Evolutionary conservation across 2,113 vertebrate species (phyloP).

Genomic region (Tetraodon nigroviridis): DNA sequence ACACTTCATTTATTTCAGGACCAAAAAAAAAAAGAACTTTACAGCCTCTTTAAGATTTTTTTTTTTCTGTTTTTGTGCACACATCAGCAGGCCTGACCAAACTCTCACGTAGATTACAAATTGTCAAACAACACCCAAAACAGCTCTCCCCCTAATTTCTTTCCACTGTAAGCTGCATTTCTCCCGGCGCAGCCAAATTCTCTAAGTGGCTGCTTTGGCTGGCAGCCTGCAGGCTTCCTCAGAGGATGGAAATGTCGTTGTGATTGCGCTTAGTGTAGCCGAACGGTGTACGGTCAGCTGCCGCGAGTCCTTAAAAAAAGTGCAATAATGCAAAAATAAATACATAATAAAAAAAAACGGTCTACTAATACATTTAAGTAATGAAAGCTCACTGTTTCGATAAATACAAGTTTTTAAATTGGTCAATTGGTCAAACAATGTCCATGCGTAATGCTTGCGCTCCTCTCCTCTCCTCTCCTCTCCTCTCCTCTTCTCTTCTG

Average conservation of each 20-base stretch:
- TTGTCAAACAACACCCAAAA: not conserved
- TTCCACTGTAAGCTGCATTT: slow-evolving; percentile 6
- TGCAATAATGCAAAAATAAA: too few species aligned
- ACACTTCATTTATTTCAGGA: too few species aligned
- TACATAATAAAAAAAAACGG: too few species aligned
- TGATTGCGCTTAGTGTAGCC: not conserved
- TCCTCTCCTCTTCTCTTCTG: too few species aligned
- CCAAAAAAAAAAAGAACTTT: too few species aligned
- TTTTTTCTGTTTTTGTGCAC: slow-evolving; percentile 2
- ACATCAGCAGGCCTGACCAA: not conserved
- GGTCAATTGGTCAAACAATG: too few species aligned
- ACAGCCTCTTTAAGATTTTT: not conserved
- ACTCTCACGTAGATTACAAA: slow-evolving; percentile 4
- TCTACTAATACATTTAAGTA: too few species aligned
- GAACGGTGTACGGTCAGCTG: not conserved
- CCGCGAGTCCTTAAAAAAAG: too few species aligned
- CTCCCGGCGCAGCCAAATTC: slow-evolving; percentile 29
- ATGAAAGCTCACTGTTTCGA: too few species aligned
- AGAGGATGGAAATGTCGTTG: slow-evolving; percentile 36
- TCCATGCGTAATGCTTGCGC: too few species aligned
- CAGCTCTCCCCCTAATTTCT: not conserved
- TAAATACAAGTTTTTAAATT: too few species aligned
- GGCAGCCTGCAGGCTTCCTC: slow-evolving; percentile 22
- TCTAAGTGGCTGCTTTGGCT: slow-evolving; percentile 19
- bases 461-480: too few species aligned